Base-by-base conservation (phyloP, 2,888 invertebrate genomes). In the Rhodophaea formosa region DNA sequence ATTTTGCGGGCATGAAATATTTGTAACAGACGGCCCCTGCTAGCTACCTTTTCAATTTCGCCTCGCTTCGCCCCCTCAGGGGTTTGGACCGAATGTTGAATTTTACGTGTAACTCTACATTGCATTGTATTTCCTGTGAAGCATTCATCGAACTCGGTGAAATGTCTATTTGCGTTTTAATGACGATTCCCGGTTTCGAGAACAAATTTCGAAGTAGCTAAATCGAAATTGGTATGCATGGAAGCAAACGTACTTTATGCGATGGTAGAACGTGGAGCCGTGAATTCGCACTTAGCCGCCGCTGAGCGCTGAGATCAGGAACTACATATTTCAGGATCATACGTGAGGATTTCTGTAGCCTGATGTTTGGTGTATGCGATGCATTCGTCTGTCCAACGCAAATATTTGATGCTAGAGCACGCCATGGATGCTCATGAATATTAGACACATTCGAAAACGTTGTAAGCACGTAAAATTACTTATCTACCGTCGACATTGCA, bases 1-100 rank as follows among this genome's bases (percentile, higher is more conserved):
- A 85, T 85, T 85, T 82, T 70, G 74, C 68, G 75, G 74, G 75
- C 79, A 80, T 84, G 79, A 84, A 86, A 86, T 86, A 84, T 85
- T 84, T 84, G 80, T 80, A 76, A 73, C 78, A 80, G 73, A 72
- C 72, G 65, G 74, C 72, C 64, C 65, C 66, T 64, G 69, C 68
- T 65, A 72, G 68, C 74, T 74, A 80, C 82, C 80, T 83, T 86
- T 87, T 85, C 86, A 84, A 84, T 88, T 84, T 81, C 66, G 70
- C 71, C 70, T 65, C 66, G 67, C 62, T 66, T 64, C 70, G 61
- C 72, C 74, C 72, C 79, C 67, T 66, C 70, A 59, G 78, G 77
- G 79, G 72, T 76, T 77, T 74, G 72, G 70, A 72, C 70, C 72
- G 71, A 80, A 83, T 77, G 77, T 77, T 77, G 76, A 75, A 82